Conservation (phyloP, 2,888 invertebrate genomes). For the Diarsia mendica region DNA sequence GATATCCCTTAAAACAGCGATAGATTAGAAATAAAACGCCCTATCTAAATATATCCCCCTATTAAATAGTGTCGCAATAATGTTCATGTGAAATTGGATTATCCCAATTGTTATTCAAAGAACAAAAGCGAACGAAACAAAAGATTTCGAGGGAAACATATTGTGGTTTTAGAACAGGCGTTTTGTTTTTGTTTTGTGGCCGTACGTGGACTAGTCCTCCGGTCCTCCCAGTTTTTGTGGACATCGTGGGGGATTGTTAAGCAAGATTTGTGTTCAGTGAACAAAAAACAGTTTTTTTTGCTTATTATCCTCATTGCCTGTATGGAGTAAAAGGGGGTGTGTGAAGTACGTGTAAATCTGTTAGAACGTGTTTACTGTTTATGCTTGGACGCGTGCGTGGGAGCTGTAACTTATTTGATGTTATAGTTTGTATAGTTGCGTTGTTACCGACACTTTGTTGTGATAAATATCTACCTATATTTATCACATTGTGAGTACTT, state of each 20-base stretch:
- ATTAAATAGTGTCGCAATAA: slow-evolving; percentile 57
- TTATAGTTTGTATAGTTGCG: slow-evolving; percentile 5
- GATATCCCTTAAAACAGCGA: slow-evolving; percentile 7
- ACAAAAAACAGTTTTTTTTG: slow-evolving; percentile 66
- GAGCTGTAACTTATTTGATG: slow-evolving; percentile 44
- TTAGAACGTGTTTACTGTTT: slow-evolving; percentile 53
- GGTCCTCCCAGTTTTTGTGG: slow-evolving; percentile 70
- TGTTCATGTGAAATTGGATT: slow-evolving; percentile 69
- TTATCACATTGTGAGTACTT: background rate
- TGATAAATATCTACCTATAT: slow-evolving; percentile 7
- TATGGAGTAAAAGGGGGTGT: slow-evolving; percentile 51
- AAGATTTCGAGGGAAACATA: slow-evolving; percentile 73
- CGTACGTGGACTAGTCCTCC: slow-evolving; percentile 63
- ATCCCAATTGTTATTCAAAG: slow-evolving; percentile 68
- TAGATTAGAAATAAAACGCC: slow-evolving; percentile 36
- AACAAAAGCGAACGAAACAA: slow-evolving; percentile 72
- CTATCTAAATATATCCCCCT: slow-evolving; percentile 32
- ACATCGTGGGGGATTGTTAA: slow-evolving; percentile 66
- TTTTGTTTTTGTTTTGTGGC: slow-evolving; percentile 71
- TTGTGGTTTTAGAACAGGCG: slow-evolving; percentile 72
- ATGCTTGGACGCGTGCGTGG: slow-evolving; percentile 54
- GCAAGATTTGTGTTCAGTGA: slow-evolving; percentile 75
- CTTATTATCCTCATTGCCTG: slow-evolving; percentile 68
- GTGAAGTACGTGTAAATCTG: slow-evolving; percentile 60
- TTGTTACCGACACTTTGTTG: slow-evolving; percentile 13